Percentiles rank a stretch among this genome's conserved stretches.
These are phyloP conservation scores for Pseudocheirus occidentalis DNA, from an alignment of 2,797 vertebrate genomes.

Conservation along the genomic window DNA sequence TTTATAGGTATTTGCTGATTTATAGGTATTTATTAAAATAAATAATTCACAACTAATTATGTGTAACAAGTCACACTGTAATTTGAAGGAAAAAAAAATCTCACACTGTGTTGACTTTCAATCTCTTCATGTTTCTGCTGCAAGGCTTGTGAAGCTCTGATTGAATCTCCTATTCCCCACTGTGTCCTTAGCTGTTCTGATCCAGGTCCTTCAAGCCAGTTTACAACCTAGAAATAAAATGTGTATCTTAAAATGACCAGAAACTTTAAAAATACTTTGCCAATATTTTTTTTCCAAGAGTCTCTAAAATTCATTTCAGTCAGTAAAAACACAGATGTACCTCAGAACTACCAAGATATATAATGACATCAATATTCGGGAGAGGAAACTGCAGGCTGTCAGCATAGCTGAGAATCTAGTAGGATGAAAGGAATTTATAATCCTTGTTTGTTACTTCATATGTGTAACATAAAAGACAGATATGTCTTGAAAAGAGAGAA, in stretches of 20 bases:
- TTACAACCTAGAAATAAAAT: slow-evolving; percentile 91
- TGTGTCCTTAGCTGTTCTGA: slow-evolving; percentile 96
- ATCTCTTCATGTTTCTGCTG: slow-evolving; percentile 99
- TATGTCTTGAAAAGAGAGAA: slow-evolving; percentile 22
- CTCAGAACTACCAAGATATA: slow-evolving; percentile 36
- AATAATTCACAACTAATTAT: slow-evolving; percentile 14
- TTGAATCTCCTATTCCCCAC: slow-evolving; percentile 97
- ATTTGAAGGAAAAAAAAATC: slow-evolving; percentile 72
- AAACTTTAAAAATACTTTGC: slow-evolving; percentile 19
- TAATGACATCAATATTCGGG: background rate
- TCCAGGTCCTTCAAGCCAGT: slow-evolving; percentile 98
- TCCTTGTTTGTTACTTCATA: background rate
- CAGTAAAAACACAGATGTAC: background rate
- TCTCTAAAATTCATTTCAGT: slow-evolving; percentile 36
- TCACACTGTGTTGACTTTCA: slow-evolving; percentile 99
- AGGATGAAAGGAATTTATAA: slow-evolving; percentile 51
- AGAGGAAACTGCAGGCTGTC: slow-evolving; percentile 28
- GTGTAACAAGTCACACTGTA: slow-evolving; percentile 48
- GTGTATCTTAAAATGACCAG: slow-evolving; percentile 55
- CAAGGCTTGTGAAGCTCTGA: slow-evolving; percentile 95
- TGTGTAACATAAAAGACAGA: slow-evolving; percentile 54
- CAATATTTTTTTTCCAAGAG: background rate
- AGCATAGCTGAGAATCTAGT: slow-evolving; percentile 44
- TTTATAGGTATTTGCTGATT: background rate
- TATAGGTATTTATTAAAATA: slow-evolving; percentile 31